These are phyloP conservation scores for Drymodes brunneopygia DNA, from an alignment of 2,113 vertebrate species.

Conservation along the genomic window DNA sequence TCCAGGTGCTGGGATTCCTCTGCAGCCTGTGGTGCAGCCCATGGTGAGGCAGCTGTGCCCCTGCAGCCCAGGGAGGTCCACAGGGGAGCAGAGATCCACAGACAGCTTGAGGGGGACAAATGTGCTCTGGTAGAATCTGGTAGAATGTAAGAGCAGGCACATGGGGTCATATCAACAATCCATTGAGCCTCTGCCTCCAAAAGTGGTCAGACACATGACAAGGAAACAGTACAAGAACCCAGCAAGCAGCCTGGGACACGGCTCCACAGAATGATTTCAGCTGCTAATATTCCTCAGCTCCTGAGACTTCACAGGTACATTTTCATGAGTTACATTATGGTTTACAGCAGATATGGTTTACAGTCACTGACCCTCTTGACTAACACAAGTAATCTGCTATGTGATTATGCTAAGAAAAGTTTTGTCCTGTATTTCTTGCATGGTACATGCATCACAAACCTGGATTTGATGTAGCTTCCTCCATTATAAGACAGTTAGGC, in stretches of 20 bases:
- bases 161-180: neutral
- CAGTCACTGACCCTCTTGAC: neutral
- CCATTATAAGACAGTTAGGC: neutral
- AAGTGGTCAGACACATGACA: accelerated
- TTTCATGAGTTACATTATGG: neutral
- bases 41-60: neutral
- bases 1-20: neutral
- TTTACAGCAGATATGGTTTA: neutral
- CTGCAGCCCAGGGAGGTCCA: neutral
- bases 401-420: neutral
- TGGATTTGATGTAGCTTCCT: neutral
- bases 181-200: neutral
- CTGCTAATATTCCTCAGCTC: neutral
- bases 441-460: neutral
- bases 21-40: neutral
- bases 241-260: neutral
- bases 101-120: accelerated
- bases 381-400: neutral
- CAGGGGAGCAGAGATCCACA: neutral
- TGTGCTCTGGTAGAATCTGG: neutral
- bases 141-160: neutral
- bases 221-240: neutral
- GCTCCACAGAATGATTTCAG: neutral
- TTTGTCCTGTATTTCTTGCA: neutral
- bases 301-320: neutral